Evolutionary conservation across 2,113 vertebrate genomes (phyloP).

Genomic region (Notothenia rossii): DNA sequence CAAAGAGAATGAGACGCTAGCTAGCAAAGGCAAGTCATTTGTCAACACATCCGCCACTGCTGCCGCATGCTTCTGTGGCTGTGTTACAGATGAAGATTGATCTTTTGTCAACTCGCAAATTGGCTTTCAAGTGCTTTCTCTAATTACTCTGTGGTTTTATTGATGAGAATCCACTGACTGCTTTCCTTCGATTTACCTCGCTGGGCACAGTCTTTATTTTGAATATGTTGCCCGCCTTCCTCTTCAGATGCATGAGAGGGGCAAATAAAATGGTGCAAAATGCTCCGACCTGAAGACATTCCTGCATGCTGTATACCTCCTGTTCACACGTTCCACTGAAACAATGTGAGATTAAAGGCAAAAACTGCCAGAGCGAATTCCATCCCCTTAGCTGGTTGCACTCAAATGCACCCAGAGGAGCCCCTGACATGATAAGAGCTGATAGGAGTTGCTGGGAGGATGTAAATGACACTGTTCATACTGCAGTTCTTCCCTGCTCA

Average conservation of each 20-base stretch:
- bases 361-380: slow-evolving; percentile 48
- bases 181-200: slow-evolving; percentile 72
- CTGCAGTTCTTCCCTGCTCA: slow-evolving; percentile 44
- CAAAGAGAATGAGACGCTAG: slow-evolving; percentile 53
- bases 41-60: slow-evolving; percentile 68
- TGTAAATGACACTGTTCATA: slow-evolving; percentile 74
- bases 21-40: slow-evolving; percentile 52
- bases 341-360: slow-evolving; percentile 58
- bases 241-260: slow-evolving; percentile 23
- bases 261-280: slow-evolving; percentile 24
- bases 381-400: slow-evolving; percentile 46
- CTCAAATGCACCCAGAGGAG: slow-evolving; percentile 59
- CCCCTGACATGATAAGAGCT: slow-evolving; percentile 57
- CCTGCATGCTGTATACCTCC: slow-evolving; percentile 14
- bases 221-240: slow-evolving; percentile 49
- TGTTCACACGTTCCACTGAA: slow-evolving; percentile 36
- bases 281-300: slow-evolving; percentile 39
- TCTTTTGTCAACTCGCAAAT: slow-evolving; percentile 82
- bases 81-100: slow-evolving; percentile 82
- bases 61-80: slow-evolving; percentile 61
- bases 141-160: slow-evolving; percentile 83
- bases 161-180: slow-evolving; percentile 78
- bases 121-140: slow-evolving; percentile 82
- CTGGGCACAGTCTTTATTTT: slow-evolving; percentile 54
- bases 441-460: slow-evolving; percentile 47